These are phyloP conservation scores for Zygogramma bicolorata DNA, from an alignment of 2,888 invertebrate genomes.

Conservation along the genomic window DNA sequence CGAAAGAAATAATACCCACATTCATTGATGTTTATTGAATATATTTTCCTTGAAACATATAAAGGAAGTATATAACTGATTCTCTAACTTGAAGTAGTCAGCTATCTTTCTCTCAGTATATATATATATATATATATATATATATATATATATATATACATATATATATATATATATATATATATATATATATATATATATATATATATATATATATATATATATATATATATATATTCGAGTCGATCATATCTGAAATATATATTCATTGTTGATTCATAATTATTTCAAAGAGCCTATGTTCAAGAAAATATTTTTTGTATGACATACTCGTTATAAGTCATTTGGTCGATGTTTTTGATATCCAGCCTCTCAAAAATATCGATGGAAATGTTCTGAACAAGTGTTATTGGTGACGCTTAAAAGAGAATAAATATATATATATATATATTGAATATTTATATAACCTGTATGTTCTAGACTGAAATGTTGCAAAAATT, in stretches of 20 bases:
- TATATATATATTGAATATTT: conserved; percentile 41
- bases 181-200: conserved; percentile 32
- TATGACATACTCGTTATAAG: conserved; percentile 21
- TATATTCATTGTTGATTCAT: background rate
- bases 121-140: conserved; percentile 32
- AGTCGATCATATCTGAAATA: conserved; percentile 12
- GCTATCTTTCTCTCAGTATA: conserved; percentile 27
- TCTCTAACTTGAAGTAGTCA: conserved; percentile 19
- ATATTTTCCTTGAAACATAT: background rate
- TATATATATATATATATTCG: no score
- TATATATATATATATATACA: conserved; percentile 34
- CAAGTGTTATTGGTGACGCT: conserved; percentile 41
- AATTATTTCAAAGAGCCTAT: background rate
- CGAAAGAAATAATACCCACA: conserved; percentile 25
- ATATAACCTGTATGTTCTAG: conserved; percentile 44
- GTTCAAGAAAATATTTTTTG: conserved; percentile 18
- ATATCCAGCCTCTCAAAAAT: conserved; percentile 64
- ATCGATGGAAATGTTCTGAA: conserved; percentile 45
- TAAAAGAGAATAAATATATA: conserved; percentile 41
- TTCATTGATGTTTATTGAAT: conserved; percentile 28
- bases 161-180: conserved; percentile 35
- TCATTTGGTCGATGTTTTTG: conserved; percentile 55
- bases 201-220: conserved; percentile 33
- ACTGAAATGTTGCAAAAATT: conserved; percentile 45
- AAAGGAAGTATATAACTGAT: conserved; percentile 10